phyloP scores from a whole-genome alignment of 2,888 invertebrate genomes.

The Macrosiphum euphorbiae region DNA sequence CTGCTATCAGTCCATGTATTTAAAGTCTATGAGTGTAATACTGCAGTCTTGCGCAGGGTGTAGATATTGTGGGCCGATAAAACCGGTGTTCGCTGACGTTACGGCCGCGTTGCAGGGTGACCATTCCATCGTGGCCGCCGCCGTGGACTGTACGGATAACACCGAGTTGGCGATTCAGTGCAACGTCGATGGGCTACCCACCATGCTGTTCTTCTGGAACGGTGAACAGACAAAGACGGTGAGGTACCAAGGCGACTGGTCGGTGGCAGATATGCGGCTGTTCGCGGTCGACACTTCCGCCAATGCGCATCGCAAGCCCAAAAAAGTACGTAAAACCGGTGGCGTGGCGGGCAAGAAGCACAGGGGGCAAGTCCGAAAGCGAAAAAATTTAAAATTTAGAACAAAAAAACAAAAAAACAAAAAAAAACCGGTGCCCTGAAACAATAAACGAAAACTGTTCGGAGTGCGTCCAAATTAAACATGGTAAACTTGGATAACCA shows the following conservation, averaged over 20 bases:
- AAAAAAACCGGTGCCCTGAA: background rate
- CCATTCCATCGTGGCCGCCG: background rate
- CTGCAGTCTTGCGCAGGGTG: conserved; percentile 1
- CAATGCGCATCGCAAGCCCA: background rate
- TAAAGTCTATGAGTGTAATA: background rate
- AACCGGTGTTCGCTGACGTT: background rate
- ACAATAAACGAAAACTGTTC: background rate
- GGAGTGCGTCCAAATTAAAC: background rate
- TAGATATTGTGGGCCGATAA: background rate
- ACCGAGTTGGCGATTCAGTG: background rate
- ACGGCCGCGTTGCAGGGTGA: background rate
- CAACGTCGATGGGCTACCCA: background rate
- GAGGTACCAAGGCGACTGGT: background rate
- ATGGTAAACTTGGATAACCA: background rate
- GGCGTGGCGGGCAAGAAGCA: background rate
- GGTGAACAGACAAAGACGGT: background rate
- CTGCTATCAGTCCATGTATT: background rate
- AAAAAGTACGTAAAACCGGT: background rate
- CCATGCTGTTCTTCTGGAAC: background rate
- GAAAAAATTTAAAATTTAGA: background rate
- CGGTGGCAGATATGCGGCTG: background rate
- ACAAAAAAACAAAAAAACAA: background rate
- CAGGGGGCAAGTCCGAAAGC: background rate
- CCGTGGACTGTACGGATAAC: conserved; percentile 5
- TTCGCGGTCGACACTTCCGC: background rate